Evolutionary conservation across 2,113 vertebrate genomes (phyloP).

Genomic region (Myotis lucifugus): DNA sequence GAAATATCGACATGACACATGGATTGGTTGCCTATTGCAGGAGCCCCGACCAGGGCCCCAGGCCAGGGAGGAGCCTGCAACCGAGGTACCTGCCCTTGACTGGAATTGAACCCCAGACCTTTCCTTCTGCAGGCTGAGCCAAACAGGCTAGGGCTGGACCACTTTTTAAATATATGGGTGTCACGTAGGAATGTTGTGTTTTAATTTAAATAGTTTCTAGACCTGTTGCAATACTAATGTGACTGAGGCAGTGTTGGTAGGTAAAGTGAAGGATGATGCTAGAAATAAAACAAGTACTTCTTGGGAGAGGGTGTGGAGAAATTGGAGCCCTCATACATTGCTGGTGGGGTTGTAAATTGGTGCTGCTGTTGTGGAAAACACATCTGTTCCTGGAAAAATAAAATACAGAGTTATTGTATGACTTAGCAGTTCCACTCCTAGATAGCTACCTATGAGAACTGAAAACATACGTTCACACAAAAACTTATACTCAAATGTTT

Average conservation of each 20-base stretch:
- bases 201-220: conserved; percentile 23
- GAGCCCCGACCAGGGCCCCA: too few species aligned
- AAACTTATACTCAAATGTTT: background rate
- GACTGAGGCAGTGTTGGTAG: background rate
- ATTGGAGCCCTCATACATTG: background rate
- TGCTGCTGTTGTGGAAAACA: background rate
- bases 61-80: too few species aligned
- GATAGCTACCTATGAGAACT: background rate
- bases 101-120: too few species aligned
- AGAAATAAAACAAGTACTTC: background rate
- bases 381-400: background rate
- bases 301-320: background rate
- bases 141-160: too few species aligned
- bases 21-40: too few species aligned
- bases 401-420: background rate
- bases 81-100: too few species aligned
- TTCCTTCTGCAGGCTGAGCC: too few species aligned
- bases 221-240: background rate
- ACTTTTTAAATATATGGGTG: background rate
- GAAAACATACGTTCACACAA: background rate
- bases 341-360: background rate
- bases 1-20: too few species aligned
- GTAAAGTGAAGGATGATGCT: background rate
- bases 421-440: background rate
- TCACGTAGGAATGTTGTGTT: background rate